Evolutionary conservation across 2,888 invertebrate genomes (phyloP), one percentile per base, ranked within the genome.

Genomic region (Hyposoter didymator): DNA sequence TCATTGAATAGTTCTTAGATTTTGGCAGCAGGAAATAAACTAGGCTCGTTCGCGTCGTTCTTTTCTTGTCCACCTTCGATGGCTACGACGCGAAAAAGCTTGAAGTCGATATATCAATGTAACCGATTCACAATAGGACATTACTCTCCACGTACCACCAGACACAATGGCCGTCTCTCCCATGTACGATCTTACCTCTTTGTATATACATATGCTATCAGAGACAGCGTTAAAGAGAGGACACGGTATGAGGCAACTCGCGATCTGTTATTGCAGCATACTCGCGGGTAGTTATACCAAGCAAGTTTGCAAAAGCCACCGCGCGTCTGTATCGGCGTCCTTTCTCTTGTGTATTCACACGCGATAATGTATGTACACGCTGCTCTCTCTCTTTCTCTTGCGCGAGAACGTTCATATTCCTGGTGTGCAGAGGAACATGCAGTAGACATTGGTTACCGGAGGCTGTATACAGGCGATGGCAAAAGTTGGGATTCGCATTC

Each of bases 41-140:
- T 19, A 69, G 72, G 66, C 19, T 32, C 59, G 45, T 76, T 72
- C 8, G 28, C 76, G 72, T 76, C 19, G 19, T 69, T 19, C 19
- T 43, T 43, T 19, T 55, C 10, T 43, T 59, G 22, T 55, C 35
- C 19, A 14, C 22, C 43, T 64, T 81, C 47, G 76, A 80, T 72
- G 67, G 72, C 73, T 52, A 80, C 80, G 72, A 72, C 80, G 80
- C 80, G 80, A 76, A 81, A 35, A 39, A 47, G 45, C 39, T 47
- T 17, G 39, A 84, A 59, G 47, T 81, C 88, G 88, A 88, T 90
- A 89, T 87, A 89, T 91, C 90, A 91, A 89, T 88, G 89, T 87
- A 89, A 89, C 87, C 88, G 89, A 90, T 90, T 90, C 90, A 91
- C 89, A 91, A 91, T 91, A 87, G 91, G 86, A 84, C 89, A 91